Evolutionary conservation across 2,797 vertebrate species (phyloP), one percentile per base, ranked within the genome.

Genomic region (Propithecus perrieri): DNA sequence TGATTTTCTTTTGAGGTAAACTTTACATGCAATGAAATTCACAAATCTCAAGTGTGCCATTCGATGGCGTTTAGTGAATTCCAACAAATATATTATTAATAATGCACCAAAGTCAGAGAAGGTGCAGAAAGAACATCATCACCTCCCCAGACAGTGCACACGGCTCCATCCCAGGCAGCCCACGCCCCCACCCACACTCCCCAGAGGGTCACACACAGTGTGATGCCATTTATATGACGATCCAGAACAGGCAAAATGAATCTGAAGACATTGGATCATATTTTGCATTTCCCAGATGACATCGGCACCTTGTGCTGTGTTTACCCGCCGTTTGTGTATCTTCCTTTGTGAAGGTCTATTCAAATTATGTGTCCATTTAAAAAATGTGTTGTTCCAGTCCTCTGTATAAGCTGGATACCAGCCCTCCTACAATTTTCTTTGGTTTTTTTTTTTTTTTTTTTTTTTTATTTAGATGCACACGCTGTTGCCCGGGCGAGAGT

Each of bases 261-360:
- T 26, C 71, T 43, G 30, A 20, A 35, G 35, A 61, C 20, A 22
- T n/a, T 0, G 5, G 4, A 33, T 7, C 41, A 26, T 38, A 12
- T 28, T 53, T 30, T 4, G 22, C 46, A 0, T 24, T 43, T n/a
- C 41, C 55, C 3, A 33, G 15, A 2, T 0, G 6, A 53, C 1
- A 2, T 6, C 22, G 26, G 9, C 12, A 1, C 69, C 69, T 65
- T 41, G 7, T n/a, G 30, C 1, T 7, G 7, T 4, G 24, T 28
- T 15, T 7, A 1, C 0, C 7, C 38, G 43, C 53, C 28, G 0
- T 26, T 7, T 15, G 4, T 12, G 2, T 10, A 20, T 11, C 43
- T 76, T 76, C 43, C 33, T 33, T 6, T 18, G 15, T 2, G 24
- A 18, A 28, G 24, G 7, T 4, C 10, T 28, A 1, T 43, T 35